A percentile compares a stretch with the other conserved stretches of the same genome.
Conservation (phyloP, 2,888 invertebrate species). For the Scelioninae gen. 1 region DNA sequence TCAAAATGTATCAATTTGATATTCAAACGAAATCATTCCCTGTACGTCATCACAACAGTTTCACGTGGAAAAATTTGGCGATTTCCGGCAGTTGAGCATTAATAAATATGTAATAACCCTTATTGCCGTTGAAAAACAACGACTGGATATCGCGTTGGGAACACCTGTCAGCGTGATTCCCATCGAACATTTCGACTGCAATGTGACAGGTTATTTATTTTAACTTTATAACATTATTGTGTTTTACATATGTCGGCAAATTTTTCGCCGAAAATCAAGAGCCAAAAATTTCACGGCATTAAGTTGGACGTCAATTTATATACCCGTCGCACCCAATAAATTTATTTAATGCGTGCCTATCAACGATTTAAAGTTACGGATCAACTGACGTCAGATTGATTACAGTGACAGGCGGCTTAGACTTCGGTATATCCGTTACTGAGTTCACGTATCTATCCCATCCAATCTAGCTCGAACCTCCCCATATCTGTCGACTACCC, state of each 20-base stretch:
- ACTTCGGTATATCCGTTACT: slow-evolving; percentile 61
- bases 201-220: slow-evolving; percentile 15
- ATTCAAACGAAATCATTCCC: not conserved
- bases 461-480: slow-evolving; percentile 59
- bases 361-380: slow-evolving; percentile 70
- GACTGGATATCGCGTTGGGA: not conserved
- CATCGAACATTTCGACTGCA: not conserved
- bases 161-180: not conserved
- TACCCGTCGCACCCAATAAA: slow-evolving; percentile 28
- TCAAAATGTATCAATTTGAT: no score
- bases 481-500: slow-evolving; percentile 63
- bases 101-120: slow-evolving; percentile 14
- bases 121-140: not conserved
- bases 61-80: not conserved
- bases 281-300: not conserved
- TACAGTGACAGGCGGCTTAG: slow-evolving; percentile 67
- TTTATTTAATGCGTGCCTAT: slow-evolving; percentile 50
- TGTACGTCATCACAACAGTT: not conserved
- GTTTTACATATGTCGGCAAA: not conserved
- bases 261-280: not conserved
- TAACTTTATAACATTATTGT: not conserved
- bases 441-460: slow-evolving; percentile 64
- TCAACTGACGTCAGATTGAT: slow-evolving; percentile 74
- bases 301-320: slow-evolving; percentile 12
- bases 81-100: not conserved